Evolutionary conservation across 2,797 vertebrate genomes (phyloP).

Genomic region (Onychomys arenicola): DNA sequence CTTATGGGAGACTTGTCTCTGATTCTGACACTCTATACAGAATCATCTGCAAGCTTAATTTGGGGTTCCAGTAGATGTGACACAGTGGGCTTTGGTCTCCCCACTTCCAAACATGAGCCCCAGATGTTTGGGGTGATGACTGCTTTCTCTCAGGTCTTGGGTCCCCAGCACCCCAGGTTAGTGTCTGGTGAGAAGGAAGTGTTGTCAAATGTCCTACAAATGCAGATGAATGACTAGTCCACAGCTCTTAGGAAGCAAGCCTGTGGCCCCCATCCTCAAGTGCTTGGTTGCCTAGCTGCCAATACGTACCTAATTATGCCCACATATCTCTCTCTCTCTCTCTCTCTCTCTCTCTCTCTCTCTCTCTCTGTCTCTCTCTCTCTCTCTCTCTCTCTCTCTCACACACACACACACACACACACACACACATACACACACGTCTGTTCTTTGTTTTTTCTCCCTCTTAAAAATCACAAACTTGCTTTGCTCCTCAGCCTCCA

Average conservation of each 20-base stretch:
- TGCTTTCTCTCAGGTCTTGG: background rate
- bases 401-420: background rate
- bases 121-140: background rate
- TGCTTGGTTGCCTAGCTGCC: background rate
- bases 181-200: background rate
- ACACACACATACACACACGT: background rate
- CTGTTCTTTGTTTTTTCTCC: constrained; percentile 54
- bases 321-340: too few species aligned
- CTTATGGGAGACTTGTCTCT: background rate
- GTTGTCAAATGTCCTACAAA: background rate
- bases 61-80: background rate
- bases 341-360: too few species aligned
- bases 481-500: background rate
- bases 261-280: background rate
- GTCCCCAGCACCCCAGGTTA: background rate
- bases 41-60: background rate
- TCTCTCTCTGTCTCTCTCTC: too few species aligned
- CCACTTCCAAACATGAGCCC: background rate
- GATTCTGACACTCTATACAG: background rate
- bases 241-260: background rate
- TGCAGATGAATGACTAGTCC: background rate
- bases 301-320: constrained; percentile 34
- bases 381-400: too few species aligned
- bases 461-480: constrained; percentile 12
- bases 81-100: background rate